Evolutionary conservation across 2,888 invertebrate genomes (phyloP).

Genomic region (Melanostoma scalare): DNA sequence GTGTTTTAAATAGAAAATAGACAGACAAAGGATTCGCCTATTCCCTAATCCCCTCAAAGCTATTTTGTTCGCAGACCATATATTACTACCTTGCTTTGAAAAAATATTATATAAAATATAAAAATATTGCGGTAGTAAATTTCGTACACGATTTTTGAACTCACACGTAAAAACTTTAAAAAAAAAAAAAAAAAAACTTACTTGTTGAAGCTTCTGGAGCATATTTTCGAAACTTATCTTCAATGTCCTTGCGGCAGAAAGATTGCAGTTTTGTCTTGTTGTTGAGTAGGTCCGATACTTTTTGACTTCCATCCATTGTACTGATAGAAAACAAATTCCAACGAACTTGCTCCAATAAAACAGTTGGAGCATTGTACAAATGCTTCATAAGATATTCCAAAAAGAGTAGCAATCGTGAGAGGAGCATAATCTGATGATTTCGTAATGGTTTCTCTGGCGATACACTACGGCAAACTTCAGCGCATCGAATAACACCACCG

Average conservation of each 20-base stretch:
- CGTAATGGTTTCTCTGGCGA: slow-evolving; percentile 79
- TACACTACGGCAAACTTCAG: slow-evolving; percentile 84
- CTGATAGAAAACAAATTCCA: slow-evolving; percentile 89
- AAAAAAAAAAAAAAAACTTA: slow-evolving; percentile 71
- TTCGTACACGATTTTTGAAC: too few relatives aligned
- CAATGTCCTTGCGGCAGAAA: slow-evolving; percentile 88
- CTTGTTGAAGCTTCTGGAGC: slow-evolving; percentile 81
- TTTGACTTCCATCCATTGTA: slow-evolving; percentile 84
- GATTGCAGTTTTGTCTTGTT: slow-evolving; percentile 86
- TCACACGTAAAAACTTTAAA: background rate
- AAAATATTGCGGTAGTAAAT: too few relatives aligned
- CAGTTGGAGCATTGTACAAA: slow-evolving; percentile 95
- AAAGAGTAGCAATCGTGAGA: slow-evolving; percentile 91
- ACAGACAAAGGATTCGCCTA: too few relatives aligned
- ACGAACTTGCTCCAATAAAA: slow-evolving; percentile 93
- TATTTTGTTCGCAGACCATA: too few relatives aligned
- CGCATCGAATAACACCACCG: slow-evolving; percentile 87
- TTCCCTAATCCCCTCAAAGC: too few relatives aligned
- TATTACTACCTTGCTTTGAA: too few relatives aligned
- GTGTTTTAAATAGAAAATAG: too few relatives aligned
- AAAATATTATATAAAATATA: too few relatives aligned
- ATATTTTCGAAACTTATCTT: slow-evolving; percentile 87
- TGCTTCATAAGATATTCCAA: slow-evolving; percentile 97
- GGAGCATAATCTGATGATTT: slow-evolving; percentile 89
- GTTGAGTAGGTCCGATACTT: slow-evolving; percentile 82